Base-by-base conservation (phyloP, 2,888 invertebrate species). In the Caenorhabditis afra region DNA sequence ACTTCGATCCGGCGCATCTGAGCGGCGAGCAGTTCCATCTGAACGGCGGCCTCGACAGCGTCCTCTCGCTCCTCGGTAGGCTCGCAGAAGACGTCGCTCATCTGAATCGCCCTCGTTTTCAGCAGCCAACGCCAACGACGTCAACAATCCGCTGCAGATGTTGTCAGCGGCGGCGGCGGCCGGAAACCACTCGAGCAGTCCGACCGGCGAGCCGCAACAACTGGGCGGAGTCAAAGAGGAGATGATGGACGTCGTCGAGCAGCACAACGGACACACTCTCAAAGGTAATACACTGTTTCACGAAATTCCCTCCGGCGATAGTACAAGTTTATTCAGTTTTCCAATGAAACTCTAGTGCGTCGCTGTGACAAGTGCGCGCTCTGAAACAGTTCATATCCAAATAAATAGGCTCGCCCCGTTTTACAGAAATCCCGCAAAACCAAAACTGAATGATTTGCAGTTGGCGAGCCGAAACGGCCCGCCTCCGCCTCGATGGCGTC, bases 101-200 rank as follows among this genome's bases (percentile, higher is more conserved):
- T 41, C 22, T 29, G 20, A 18, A 55, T 14, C 11, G 41, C 4
- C 14, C 5, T 61, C 11, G 8, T 1, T 37, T 67, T 65, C 64
- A 58, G 18, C 52, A 55, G 68, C 74, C 45, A 62, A 64, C 22
- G 61, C 70, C 37, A 81, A 11, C 11, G 14, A 41, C 41, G 41
- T 11, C 2, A 41, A 70, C 49, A 85, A 85, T 52, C 84, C 84
- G 14, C 49, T 84, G 22, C 68, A 77, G 3, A 70, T 85, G 47
- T 47, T 85, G 35, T 84, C 85, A 16, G 82, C 86, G 11, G 85
- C 84, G 5, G 84, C 85, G 11, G 81, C 83, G 10, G 82, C 79
- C 12, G 50, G 70, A 2, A 55, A 49, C 45, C 61, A 64, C 14
- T 16, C 44, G 11, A 50, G 37, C 44, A 16, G 39, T n/a, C 18